Evolutionary conservation across 1,140 invertebrate species (phyloP).

Genomic region (Lethocerus indicus): DNA sequence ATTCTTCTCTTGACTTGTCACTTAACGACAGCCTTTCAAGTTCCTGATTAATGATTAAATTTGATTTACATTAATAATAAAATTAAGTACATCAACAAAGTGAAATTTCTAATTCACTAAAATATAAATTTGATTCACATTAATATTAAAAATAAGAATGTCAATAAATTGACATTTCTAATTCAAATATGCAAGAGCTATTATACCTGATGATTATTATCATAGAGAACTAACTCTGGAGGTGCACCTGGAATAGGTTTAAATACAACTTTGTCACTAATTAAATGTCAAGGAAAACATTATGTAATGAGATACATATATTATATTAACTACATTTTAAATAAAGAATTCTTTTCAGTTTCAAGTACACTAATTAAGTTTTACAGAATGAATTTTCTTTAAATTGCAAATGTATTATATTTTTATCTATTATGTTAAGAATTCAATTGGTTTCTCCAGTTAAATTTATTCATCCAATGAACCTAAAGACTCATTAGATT

Average conservation of each 20-base stretch:
- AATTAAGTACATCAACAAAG: background rate
- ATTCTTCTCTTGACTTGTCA: conserved; percentile 39
- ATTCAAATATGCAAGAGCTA: background rate
- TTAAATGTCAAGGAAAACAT: conserved; percentile 20
- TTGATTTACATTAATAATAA: background rate
- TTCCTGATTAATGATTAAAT: conserved; percentile 26
- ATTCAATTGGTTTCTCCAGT: background rate
- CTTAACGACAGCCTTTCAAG: conserved; percentile 41
- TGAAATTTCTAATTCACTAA: background rate
- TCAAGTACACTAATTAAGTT: no score
- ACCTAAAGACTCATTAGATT: background rate
- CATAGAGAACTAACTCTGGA: conserved; percentile 45
- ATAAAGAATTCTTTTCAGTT: no score
- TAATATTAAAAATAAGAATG: background rate
- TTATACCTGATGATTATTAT: conserved; percentile 32
- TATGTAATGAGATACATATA: no score
- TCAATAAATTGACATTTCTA: background rate
- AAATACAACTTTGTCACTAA: conserved; percentile 39
- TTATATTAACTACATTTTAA: no score
- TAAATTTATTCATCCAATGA: background rate
- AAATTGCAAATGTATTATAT: no score
- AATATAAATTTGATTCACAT: background rate
- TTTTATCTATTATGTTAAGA: conserved; percentile 8
- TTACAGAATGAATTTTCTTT: no score
- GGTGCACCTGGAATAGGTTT: conserved; percentile 47